Base-by-base conservation (phyloP, 2,113 vertebrate species). In the Campylomormyrus tamandua region DNA sequence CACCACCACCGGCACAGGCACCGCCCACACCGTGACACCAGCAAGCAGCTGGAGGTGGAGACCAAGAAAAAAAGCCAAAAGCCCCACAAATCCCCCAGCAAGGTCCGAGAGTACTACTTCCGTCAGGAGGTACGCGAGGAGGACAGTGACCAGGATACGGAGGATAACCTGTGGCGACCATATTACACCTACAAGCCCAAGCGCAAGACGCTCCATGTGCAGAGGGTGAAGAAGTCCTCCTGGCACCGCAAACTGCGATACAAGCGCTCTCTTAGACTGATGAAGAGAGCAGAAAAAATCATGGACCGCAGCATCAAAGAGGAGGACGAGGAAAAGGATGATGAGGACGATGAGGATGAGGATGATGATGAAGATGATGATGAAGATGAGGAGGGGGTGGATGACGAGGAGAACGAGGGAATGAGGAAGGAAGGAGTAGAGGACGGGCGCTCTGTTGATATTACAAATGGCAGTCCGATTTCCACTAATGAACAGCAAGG, bases 171-270 rank as follows among this genome's bases (percentile, higher is more conserved):
- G 35, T 98, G 97, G 97, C 94, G 97, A 88, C 97, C 97, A 1
- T 98, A 98, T 91, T 97, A 98, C 92, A 96, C 96, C 15, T 98
- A 98, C 93, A 98, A 98, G 90, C 97, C 97, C 66, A 98, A 98
- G 90, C 94, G 96, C 74, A 97, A 97, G 92, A 90, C 95, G 0
- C 94, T 95, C 3, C 97, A 95, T 89, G 87, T 95, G 80, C 96
- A 96, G 90, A 96, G 95, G 90, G 92, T 95, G 7, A 96, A 96
- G 92, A 96, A 90, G 42, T 46, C 91, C 0, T 90, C 92, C 89
- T 97, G 97, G 97, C 95, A 96, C 46, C 93, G 94, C 10, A 96
- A 96, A 88, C 93, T 96, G 39, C 95, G 96, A 85, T 96, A 94
- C 90, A 95, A 97, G 88, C 96, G 95, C 48, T 96, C 96, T 0